phyloP scores from a whole-genome alignment of 2,797 vertebrate species.

The Pipistrellus pygmaeus region DNA sequence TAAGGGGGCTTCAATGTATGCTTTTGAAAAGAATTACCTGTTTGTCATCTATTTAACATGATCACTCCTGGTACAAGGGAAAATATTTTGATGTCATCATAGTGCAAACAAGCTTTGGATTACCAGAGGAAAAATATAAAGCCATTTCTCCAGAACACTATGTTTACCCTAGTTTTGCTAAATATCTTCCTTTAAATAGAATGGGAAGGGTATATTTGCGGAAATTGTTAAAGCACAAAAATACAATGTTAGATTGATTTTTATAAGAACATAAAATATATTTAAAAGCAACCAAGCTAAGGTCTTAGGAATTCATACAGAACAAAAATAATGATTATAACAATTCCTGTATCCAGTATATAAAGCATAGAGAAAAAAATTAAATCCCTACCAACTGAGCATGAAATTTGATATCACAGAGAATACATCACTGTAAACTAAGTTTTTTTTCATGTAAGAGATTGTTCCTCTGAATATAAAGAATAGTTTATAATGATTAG shows the following conservation, averaged over 20 bases:
- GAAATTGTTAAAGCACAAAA: slow-evolving; percentile 10
- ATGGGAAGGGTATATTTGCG: background rate
- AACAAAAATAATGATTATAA: slow-evolving; percentile 15
- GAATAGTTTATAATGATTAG: background rate
- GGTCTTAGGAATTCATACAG: background rate
- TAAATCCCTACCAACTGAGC: background rate
- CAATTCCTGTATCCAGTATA: background rate
- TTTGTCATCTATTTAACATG: background rate
- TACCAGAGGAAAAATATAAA: slow-evolving; percentile 23
- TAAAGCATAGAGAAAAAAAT: background rate
- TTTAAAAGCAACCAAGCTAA: slow-evolving; percentile 33
- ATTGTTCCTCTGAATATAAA: background rate
- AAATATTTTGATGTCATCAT: background rate
- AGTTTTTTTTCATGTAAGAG: background rate
- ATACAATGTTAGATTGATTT: background rate
- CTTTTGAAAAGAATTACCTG: background rate
- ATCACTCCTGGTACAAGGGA: background rate
- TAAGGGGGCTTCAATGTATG: background rate
- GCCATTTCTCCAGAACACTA: background rate
- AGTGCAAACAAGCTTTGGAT: background rate
- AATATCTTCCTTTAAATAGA: background rate
- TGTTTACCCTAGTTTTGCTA: background rate
- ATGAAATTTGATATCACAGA: slow-evolving; percentile 8
- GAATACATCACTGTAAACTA: background rate
- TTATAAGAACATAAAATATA: background rate